Percentiles rank a stretch among this genome's conserved stretches.
These are phyloP conservation scores for Tachina lurida DNA, from an alignment of 2,888 invertebrate genomes.

Conservation along the genomic window DNA sequence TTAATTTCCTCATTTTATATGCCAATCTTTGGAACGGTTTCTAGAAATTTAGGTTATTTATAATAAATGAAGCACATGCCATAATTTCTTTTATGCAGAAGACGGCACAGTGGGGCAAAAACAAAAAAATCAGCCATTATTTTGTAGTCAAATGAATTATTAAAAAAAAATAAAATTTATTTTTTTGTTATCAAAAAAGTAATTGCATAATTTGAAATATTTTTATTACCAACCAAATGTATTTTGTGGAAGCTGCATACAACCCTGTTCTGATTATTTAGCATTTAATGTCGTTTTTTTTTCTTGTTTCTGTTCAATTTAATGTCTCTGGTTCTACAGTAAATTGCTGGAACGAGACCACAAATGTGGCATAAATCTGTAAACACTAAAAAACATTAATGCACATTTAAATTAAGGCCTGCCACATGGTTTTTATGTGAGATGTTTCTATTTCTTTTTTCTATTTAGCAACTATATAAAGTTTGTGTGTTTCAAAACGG, in stretches of 20 bases:
- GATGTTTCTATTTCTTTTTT: not conserved
- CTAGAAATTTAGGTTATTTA: constrained; percentile 36
- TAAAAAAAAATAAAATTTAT: no score
- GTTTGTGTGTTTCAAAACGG: constrained; percentile 17
- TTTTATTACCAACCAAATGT: not conserved
- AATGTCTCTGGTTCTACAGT: not conserved
- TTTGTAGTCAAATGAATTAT: no score
- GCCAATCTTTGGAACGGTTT: constrained; percentile 13
- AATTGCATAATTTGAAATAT: not conserved
- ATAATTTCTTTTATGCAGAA: constrained; percentile 27
- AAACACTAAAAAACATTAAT: constrained; percentile 48
- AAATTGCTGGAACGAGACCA: constrained; percentile 9
- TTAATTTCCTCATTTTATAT: constrained; percentile 8
- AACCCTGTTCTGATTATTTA: not conserved
- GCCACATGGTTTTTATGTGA: constrained; percentile 43
- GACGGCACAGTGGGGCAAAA: not conserved
- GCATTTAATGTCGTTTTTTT: not conserved
- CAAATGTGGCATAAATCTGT: constrained; percentile 55
- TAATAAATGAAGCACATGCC: constrained; percentile 30
- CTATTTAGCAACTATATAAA: constrained; percentile 2
- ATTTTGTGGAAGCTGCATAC: not conserved
- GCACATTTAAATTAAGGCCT: constrained; percentile 52
- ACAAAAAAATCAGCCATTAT: no score
- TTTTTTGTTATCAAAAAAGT: no score
- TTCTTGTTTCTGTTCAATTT: not conserved